Base-by-base conservation (phyloP, 1,140 invertebrate genomes). In the Penaeus indicus region DNA sequence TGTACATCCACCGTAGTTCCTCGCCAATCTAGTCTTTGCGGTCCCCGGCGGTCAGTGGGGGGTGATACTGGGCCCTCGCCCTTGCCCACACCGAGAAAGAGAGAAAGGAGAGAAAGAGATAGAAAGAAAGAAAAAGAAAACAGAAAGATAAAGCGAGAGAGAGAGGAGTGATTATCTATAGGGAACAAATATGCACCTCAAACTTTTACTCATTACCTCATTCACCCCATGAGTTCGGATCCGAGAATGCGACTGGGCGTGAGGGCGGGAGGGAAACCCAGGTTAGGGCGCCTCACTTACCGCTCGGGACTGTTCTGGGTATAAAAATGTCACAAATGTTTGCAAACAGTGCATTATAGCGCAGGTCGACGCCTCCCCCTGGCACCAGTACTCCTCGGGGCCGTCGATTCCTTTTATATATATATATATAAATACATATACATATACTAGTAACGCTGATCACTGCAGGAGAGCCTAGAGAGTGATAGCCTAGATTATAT, bases 1-100 rank as follows among this genome's bases (percentile, higher is more conserved):
- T 67, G 77, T 86, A 79, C 77, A 86, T 78, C 67, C 81, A 88
- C 64, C 69, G 64, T 83, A 88, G 86, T 88, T 88, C 86, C 86
- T 88, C 86, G 64, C 72, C 86, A 88, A 60, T 88, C 86, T 88
- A 88, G 86, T 88, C 86, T 84, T 54, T 75, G n/a, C 86, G 75
- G 86, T 88, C 81, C 63, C 47, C 21, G 67, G 81, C 84, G 81
- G 86, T 86, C 79, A 38, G 64, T 63, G 60, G 60, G 47, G 47
- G 2, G 47, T n/a, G 42, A 47, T 47, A 47, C 78, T 25, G 25
- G 42, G 27, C 42, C 78, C 42, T 47, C 78, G 16, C 21, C 42
- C 78, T 25, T 27, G 78, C n/a, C 78, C 78, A 78, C 27, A 22
- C 27, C 27, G 42, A 16, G 11, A 54, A 54, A 54, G 54, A 13